These are phyloP conservation scores for Diadegma fenestrale DNA, from an alignment of 2,888 invertebrate species.

Conservation along the genomic window DNA sequence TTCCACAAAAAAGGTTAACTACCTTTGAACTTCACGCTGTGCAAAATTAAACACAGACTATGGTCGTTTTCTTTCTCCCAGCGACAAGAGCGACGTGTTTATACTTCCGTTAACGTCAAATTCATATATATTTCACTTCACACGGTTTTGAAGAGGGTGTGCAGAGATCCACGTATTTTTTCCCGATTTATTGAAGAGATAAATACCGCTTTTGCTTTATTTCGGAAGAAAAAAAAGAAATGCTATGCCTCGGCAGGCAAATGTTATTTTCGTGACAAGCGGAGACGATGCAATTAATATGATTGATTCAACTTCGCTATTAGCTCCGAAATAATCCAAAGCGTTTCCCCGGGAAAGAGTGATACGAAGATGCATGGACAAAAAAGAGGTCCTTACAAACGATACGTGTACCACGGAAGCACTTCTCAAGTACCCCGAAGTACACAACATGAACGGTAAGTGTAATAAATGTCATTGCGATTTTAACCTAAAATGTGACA, in stretches of 20 bases:
- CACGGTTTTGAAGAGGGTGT: too few relatives aligned
- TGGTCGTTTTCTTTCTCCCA: too few relatives aligned
- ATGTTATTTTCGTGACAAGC: background rate
- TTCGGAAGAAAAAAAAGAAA: background rate
- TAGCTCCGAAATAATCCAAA: background rate
- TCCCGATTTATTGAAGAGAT: too few relatives aligned
- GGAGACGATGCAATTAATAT: background rate
- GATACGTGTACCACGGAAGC: constrained; percentile 32
- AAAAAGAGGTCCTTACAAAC: constrained; percentile 49
- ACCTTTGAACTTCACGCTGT: too few relatives aligned
- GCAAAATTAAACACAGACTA: too few relatives aligned
- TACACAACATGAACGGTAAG: constrained; percentile 25
- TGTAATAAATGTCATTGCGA: background rate
- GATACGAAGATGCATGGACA: background rate
- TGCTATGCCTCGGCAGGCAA: background rate
- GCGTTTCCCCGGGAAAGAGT: background rate
- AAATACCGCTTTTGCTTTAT: background rate
- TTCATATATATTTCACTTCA: too few relatives aligned
- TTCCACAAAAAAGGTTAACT: too few relatives aligned
- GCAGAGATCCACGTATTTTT: too few relatives aligned
- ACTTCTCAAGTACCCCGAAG: constrained; percentile 22
- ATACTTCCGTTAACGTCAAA: too few relatives aligned
- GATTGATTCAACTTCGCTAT: background rate
- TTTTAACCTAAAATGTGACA: background rate
- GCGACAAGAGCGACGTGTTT: too few relatives aligned